A percentile compares a stretch with the other conserved stretches of the same genome.
phyloP scores from a whole-genome alignment of 2,888 invertebrate species.

The Alsophila aescularia region DNA sequence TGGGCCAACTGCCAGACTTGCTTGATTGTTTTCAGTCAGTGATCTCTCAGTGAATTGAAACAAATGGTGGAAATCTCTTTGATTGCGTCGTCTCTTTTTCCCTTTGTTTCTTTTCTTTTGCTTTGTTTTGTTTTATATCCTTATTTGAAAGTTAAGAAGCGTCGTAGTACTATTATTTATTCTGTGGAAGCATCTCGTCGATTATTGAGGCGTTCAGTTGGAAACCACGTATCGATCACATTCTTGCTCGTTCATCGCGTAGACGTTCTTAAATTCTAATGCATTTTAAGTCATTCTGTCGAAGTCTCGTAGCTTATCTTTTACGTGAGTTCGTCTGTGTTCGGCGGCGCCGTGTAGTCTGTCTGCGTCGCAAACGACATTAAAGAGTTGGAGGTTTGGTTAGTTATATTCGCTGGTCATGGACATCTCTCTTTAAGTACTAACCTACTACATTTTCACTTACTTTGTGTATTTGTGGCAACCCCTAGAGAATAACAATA shows the following conservation, averaged over 20 bases:
- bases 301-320: constrained; percentile 57
- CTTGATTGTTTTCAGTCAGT: constrained; percentile 33
- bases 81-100: constrained; percentile 8
- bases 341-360: constrained; percentile 65
- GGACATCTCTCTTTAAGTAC: constrained; percentile 37
- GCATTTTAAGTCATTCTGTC: constrained; percentile 46
- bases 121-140: constrained; percentile 7
- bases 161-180: no score
- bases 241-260: constrained; percentile 13
- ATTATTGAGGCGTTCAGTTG: constrained; percentile 10
- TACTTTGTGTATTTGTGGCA: constrained; percentile 23
- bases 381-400: constrained; percentile 40
- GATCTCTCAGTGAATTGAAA: constrained; percentile 25
- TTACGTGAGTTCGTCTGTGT: constrained; percentile 60
- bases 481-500: constrained; percentile 27
- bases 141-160: constrained; percentile 17
- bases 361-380: constrained; percentile 47
- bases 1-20: constrained; percentile 37
- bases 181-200: constrained; percentile 1
- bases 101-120: constrained; percentile 7
- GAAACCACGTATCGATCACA: constrained; percentile 22
- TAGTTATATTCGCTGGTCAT: constrained; percentile 46
- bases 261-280: constrained; percentile 39
- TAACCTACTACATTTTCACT: constrained; percentile 10
- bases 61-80: constrained; percentile 9